Evolutionary conservation across 2,113 vertebrate species (phyloP).

Genomic region (Corythornis cristatus): DNA sequence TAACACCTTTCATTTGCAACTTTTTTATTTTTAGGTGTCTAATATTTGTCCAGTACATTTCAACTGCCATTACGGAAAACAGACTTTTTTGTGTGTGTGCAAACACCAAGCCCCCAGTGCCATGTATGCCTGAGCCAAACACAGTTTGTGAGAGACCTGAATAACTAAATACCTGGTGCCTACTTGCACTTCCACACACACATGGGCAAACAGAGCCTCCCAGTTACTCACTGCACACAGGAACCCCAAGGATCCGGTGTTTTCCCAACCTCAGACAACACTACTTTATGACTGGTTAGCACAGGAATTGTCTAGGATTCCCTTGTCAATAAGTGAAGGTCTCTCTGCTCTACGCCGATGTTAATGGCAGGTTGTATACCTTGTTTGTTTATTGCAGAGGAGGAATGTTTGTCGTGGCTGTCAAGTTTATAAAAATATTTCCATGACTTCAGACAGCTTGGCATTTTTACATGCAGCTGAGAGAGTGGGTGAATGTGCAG

Average conservation of each 20-base stretch:
- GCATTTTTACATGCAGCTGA: constrained; percentile 64
- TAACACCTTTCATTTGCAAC: not conserved
- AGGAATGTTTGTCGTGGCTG: constrained; percentile 66
- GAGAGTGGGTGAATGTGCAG: constrained; percentile 60
- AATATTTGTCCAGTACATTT: not conserved
- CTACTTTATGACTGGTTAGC: not conserved
- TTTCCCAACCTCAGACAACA: constrained; percentile 7
- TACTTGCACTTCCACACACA: not conserved
- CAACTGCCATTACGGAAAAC: not conserved
- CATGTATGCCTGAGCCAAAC: not conserved
- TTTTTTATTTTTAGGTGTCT: not conserved
- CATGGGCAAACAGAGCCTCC: constrained; percentile 3
- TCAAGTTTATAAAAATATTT: constrained; percentile 66
- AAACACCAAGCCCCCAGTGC: not conserved
- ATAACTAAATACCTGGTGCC: constrained; percentile 3
- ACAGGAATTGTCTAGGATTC: constrained; percentile 26
- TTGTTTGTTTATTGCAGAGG: constrained; percentile 64
- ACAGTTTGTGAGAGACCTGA: not conserved
- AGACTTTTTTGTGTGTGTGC: not conserved
- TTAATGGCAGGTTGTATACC: constrained; percentile 54
- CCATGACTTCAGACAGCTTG: constrained; percentile 67
- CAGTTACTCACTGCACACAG: constrained; percentile 3
- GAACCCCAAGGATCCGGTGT: not conserved
- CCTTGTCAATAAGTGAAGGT: constrained; percentile 32
- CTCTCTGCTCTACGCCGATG: constrained; percentile 45